Evolutionary conservation across 2,113 vertebrate species (phyloP).

Genomic region (Oenanthe oenanthe): DNA sequence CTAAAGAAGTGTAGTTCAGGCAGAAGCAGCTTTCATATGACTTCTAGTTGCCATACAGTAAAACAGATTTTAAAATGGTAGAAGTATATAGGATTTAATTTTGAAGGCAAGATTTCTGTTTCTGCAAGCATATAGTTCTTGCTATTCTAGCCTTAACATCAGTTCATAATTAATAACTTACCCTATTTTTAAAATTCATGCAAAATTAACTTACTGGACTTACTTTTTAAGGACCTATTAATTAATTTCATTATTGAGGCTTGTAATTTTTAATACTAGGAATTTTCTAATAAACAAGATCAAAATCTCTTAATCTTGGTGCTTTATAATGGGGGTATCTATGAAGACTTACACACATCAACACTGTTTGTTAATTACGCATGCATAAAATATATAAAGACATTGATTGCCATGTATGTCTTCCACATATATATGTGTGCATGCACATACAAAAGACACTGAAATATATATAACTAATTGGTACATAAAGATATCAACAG

Average conservation of each 20-base stretch:
- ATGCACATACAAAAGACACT: neutral
- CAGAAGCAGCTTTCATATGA: neutral
- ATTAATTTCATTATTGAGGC: neutral
- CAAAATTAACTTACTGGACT: neutral
- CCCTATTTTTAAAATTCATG: neutral
- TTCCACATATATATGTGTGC: neutral
- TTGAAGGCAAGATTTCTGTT: neutral
- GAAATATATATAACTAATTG: neutral
- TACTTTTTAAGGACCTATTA: neutral
- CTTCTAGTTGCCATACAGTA: neutral
- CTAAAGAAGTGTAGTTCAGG: neutral
- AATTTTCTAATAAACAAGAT: neutral
- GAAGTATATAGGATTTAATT: neutral
- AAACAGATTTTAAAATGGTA: neutral
- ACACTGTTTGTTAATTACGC: neutral
- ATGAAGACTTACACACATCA: neutral
- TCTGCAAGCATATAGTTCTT: neutral
- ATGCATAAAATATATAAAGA: neutral
- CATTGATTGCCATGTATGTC: neutral
- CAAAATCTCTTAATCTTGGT: neutral
- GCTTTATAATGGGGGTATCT: neutral
- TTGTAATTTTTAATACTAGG: neutral
- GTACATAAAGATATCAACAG: neutral
- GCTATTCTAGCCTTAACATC: neutral
- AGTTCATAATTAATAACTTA: neutral